A percentile compares a stretch with the other conserved stretches of the same genome.
phyloP scores from a whole-genome alignment of 2,797 vertebrate species.

The Takifugu ocellatus region DNA sequence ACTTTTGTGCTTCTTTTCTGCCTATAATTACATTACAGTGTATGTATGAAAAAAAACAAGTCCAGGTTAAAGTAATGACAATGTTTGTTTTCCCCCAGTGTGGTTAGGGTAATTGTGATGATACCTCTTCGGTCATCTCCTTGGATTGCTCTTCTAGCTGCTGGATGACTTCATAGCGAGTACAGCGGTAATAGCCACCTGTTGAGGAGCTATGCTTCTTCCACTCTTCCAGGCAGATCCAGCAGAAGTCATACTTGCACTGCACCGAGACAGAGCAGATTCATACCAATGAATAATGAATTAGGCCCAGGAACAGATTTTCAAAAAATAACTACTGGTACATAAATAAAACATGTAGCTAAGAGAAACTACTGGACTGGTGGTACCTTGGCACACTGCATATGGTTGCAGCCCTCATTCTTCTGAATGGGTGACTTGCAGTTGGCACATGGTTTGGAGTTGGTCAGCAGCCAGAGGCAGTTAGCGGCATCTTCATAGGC shows the following conservation, averaged over 20 bases:
- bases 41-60: not conserved
- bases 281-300: not conserved
- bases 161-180: slow-evolving; percentile 97
- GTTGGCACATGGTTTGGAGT: slow-evolving; percentile 97
- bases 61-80: not conserved
- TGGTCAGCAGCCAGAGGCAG: slow-evolving; percentile 96
- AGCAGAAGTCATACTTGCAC: slow-evolving; percentile 99
- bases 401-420: slow-evolving; percentile 99
- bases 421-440: slow-evolving; percentile 99
- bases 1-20: slow-evolving; percentile 97
- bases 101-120: slow-evolving; percentile 1
- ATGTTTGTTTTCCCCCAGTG: not conserved
- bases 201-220: slow-evolving; percentile 99
- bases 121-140: slow-evolving; percentile 97
- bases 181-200: slow-evolving; percentile 97
- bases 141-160: slow-evolving; percentile 98
- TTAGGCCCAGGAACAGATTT: not conserved
- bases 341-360: slow-evolving; percentile 6
- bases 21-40: slow-evolving; percentile 69
- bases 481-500: slow-evolving; percentile 98
- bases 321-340: not conserved
- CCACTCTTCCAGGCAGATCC: slow-evolving; percentile 99
- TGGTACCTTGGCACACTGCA: slow-evolving; percentile 90
- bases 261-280: slow-evolving; percentile 44
- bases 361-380: slow-evolving; percentile 3